Evolutionary conservation across 2,797 vertebrate genomes (phyloP).

Genomic region (Lepus townsendii): DNA sequence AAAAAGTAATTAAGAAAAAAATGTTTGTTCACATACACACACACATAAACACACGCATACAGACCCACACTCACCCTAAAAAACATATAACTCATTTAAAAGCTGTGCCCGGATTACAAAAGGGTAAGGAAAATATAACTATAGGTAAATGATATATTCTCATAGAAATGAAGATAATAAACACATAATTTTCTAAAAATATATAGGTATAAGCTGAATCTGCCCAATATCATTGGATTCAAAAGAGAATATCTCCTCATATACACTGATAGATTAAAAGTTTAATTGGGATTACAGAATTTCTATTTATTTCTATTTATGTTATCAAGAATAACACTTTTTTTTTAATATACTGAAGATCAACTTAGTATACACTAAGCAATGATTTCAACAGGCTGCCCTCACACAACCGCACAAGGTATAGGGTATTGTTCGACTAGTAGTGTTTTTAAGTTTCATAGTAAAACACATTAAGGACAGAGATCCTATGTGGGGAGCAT

Average conservation of each 20-base stretch:
- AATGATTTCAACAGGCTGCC: too few relatives aligned
- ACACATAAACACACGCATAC: too few relatives aligned
- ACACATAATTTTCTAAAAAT: neutral
- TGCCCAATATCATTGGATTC: neutral
- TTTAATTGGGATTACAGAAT: constrained; percentile 21
- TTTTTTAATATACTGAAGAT: too few relatives aligned
- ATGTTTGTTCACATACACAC: neutral
- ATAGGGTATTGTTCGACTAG: too few relatives aligned
- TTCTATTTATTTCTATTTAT: neutral
- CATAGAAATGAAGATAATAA: constrained; percentile 15
- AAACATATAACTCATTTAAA: neutral
- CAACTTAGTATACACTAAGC: too few relatives aligned
- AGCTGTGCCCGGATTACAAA: neutral
- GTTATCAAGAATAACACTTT: neutral
- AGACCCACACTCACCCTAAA: too few relatives aligned
- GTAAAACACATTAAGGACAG: too few relatives aligned
- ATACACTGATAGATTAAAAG: neutral
- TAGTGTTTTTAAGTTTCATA: too few relatives aligned
- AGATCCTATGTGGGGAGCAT: too few relatives aligned
- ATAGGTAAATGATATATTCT: neutral
- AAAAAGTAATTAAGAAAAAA: constrained; percentile 24
- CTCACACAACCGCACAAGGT: too few relatives aligned
- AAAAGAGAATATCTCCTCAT: neutral
- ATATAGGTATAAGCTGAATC: neutral
- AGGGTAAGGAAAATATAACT: neutral